phyloP scores from a whole-genome alignment of 2,113 vertebrate species.

The Anthoscopus minutus region DNA sequence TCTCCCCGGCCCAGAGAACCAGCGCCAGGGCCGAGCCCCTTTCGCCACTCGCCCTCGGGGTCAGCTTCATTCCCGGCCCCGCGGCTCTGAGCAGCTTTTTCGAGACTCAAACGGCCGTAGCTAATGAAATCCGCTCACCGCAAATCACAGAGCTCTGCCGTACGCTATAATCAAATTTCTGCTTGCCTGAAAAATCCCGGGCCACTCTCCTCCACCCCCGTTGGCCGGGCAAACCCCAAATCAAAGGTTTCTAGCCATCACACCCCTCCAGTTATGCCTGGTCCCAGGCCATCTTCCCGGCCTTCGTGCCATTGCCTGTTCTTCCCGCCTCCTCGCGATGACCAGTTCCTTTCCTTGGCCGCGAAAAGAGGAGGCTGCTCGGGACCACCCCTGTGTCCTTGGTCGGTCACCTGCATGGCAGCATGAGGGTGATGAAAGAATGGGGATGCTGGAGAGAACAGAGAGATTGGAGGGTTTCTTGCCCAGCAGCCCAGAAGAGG shows the following conservation, averaged over 20 bases:
- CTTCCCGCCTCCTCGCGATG: background rate
- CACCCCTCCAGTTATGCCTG: background rate
- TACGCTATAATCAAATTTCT: conserved; percentile 59
- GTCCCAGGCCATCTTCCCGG: background rate
- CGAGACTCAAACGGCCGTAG: background rate
- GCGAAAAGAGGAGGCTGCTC: background rate
- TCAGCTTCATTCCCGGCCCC: background rate
- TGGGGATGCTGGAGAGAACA: background rate
- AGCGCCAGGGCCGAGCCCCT: background rate
- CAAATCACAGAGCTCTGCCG: conserved; percentile 48
- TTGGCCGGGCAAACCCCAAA: conserved; percentile 34
- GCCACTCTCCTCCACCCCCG: conserved; percentile 23
- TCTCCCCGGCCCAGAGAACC: background rate
- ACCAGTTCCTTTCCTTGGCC: background rate
- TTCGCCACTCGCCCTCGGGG: background rate
- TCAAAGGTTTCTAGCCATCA: conserved; percentile 46
- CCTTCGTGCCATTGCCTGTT: background rate
- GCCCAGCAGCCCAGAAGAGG: background rate
- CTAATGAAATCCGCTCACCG: conserved; percentile 46
- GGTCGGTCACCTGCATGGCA: background rate
- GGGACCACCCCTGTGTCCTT: background rate
- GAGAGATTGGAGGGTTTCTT: background rate
- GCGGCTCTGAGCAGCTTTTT: background rate
- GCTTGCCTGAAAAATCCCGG: conserved; percentile 43
- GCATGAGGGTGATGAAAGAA: background rate